Percentiles rank a stretch among this genome's conserved stretches.
These are phyloP conservation scores for Pomatostomus ruficeps DNA, from an alignment of 2,113 vertebrate genomes.

Conservation along the genomic window DNA sequence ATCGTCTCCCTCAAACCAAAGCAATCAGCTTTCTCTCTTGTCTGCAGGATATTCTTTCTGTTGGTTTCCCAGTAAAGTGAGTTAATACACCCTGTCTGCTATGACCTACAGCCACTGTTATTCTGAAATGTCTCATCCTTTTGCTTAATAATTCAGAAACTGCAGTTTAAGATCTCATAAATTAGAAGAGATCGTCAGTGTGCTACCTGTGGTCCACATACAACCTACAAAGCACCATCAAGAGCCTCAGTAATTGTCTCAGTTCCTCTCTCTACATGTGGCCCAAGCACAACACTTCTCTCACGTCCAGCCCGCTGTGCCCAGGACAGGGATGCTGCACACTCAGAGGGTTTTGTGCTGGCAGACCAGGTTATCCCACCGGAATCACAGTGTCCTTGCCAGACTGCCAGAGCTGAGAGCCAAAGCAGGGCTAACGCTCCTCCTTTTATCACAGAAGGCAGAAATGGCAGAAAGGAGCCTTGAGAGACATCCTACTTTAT, in stretches of 20 bases:
- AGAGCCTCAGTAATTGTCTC: neutral
- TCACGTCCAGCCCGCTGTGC: fast-evolving
- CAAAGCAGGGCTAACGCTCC: neutral
- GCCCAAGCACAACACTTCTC: neutral
- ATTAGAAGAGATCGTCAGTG: neutral
- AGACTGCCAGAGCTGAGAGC: neutral
- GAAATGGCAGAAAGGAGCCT: neutral
- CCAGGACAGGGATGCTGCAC: neutral
- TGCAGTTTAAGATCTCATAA: neutral
- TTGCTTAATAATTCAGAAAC: neutral
- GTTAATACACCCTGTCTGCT: neutral
- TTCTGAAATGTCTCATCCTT: neutral
- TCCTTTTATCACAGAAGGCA: neutral
- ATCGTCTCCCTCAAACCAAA: neutral
- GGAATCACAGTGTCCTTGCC: neutral
- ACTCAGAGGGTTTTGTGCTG: neutral
- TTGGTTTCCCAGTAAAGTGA: neutral
- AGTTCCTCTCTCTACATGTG: fast-evolving
- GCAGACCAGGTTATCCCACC: neutral
- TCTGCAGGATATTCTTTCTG: neutral
- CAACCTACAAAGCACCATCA: neutral
- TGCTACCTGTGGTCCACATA: too few species aligned
- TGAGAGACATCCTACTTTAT: fast-evolving
- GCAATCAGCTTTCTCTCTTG: neutral
- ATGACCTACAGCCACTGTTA: neutral